Base-by-base conservation (phyloP, 2,888 invertebrate species). In the Drosophila quasianomalipes region DNA sequence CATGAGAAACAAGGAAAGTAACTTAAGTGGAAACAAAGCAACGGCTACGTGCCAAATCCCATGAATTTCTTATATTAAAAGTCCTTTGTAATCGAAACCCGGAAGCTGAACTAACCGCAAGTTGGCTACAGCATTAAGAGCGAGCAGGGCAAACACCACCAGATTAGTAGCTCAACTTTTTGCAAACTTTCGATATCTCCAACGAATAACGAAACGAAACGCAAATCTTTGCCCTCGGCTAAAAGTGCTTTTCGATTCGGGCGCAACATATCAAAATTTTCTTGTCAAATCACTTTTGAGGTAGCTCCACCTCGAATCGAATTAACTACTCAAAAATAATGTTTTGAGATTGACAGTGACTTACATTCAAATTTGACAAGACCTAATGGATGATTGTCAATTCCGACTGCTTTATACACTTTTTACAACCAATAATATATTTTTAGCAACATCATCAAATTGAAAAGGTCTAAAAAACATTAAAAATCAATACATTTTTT, bases 51-150 rank as follows among this genome's bases (percentile, higher is more conserved):
- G 90, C 81, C 89, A 80, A 78, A 83, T 75, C 69, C 81, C 89
- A 90, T 85, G 90, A 85, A 85, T 85, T 83, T 85, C 86, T 90
- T 85, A 88, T 85, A 76, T 57, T 72, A 68, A 89, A 78, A 74
- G 81, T 71, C 78, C 81, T 78, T 75, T 89, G 86, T 74, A 89
- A 86, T 90, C 89, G 90, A 86, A 89, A 90, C 76, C 89, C 86
- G 85, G 85, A 88, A 78, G 90, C 71, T 74, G 70, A 71, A 72
- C 75, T 64, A 79, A 74, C 85, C 90, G 31, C 89, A 85, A 85
- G 73, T 74, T 74, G 72, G 64, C 73, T 72, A 72, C 49, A 59
- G 67, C 22, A 73, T 67, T 28, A 64, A 58, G 39, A 66, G 68
- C 59, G 82, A 67, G 63, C 82, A 65, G 71, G 59, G 54, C 73